phyloP scores from a whole-genome alignment of 2,888 invertebrate species.

The Mylabris sibirica region DNA sequence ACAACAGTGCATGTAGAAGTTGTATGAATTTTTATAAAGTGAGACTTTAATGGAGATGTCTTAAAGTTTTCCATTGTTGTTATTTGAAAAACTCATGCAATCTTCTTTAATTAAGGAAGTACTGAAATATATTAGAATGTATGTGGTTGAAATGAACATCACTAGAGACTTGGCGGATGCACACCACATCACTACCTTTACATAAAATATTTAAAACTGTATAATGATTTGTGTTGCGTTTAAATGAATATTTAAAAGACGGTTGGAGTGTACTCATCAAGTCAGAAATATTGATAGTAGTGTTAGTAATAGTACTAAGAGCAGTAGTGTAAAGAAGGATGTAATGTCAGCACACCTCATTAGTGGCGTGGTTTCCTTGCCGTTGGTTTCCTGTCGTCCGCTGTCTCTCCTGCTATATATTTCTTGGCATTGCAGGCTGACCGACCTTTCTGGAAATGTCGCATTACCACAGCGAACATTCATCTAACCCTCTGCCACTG shows the following conservation, averaged over 20 bases:
- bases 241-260: neutral
- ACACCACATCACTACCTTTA: neutral
- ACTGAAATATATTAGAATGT: neutral
- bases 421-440: slow-evolving; percentile 34
- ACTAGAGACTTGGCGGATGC: neutral
- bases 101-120: neutral
- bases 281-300: slow-evolving; percentile 26
- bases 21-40: neutral
- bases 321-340: slow-evolving; percentile 49
- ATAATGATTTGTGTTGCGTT: neutral
- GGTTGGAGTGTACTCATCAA: neutral
- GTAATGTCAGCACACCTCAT: slow-evolving; percentile 57
- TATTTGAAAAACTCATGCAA: neutral
- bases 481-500: slow-evolving; percentile 12
- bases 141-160: neutral
- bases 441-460: slow-evolving; percentile 51
- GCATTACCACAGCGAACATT: slow-evolving; percentile 34
- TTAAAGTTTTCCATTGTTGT: slow-evolving; percentile 4
- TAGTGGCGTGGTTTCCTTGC: slow-evolving; percentile 51
- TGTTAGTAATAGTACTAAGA: slow-evolving; percentile 48
- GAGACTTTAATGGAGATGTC: neutral
- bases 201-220: neutral
- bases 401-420: slow-evolving; percentile 30
- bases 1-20: neutral
- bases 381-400: slow-evolving; percentile 41